phyloP scores from a whole-genome alignment of 2,113 vertebrate species.

The Oncorhynchus nerka region DNA sequence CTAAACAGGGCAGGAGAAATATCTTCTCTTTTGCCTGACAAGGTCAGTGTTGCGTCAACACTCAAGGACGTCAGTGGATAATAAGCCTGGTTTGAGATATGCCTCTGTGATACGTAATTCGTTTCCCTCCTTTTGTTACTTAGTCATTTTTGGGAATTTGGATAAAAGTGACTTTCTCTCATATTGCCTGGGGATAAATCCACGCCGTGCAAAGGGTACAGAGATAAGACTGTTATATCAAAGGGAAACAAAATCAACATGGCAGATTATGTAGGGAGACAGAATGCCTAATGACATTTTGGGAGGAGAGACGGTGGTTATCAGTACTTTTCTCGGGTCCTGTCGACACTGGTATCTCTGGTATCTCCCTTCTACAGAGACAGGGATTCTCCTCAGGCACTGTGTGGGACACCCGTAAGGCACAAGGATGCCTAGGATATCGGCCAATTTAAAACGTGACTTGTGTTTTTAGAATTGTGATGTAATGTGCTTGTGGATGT shows the following conservation, averaged over 20 bases:
- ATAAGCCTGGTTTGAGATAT: background rate
- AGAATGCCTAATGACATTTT: slow-evolving; percentile 55
- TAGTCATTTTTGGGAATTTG: slow-evolving; percentile 21
- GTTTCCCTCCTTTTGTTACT: background rate
- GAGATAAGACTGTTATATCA: slow-evolving; percentile 58
- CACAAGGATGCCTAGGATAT: background rate
- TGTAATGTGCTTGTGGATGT: too few species aligned
- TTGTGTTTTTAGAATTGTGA: too few species aligned
- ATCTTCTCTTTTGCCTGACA: too few species aligned
- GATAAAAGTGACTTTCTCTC: slow-evolving; percentile 38
- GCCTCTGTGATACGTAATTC: slow-evolving; percentile 3
- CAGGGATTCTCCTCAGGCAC: background rate
- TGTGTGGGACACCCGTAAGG: background rate
- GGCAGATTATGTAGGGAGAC: slow-evolving; percentile 49
- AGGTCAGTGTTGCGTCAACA: background rate
- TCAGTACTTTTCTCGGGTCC: slow-evolving; percentile 40
- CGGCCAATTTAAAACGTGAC: too few species aligned
- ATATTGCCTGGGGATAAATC: slow-evolving; percentile 29
- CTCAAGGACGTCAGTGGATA: background rate
- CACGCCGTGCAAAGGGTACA: slow-evolving; percentile 43
- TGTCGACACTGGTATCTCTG: background rate
- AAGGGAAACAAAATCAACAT: slow-evolving; percentile 58
- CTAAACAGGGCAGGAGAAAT: background rate
- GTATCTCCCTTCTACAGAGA: background rate
- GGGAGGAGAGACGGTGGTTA: slow-evolving; percentile 34